Base-by-base conservation (phyloP, 2,888 invertebrate genomes). In the Yponomeuta plumbellus region DNA sequence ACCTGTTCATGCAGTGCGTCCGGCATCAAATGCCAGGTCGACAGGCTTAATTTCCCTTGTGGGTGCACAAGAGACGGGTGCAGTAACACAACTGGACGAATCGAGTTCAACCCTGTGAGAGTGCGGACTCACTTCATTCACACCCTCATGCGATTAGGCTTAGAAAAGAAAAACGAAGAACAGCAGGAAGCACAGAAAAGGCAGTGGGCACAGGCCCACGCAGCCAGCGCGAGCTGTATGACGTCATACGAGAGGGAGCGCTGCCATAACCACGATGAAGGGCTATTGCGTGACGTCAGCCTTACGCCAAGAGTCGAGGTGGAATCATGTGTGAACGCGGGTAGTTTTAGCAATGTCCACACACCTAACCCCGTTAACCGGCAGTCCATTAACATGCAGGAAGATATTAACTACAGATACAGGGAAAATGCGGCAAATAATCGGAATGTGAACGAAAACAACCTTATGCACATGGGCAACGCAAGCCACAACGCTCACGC, bases 11-110 rank as follows among this genome's bases (percentile, higher is more conserved):
- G 99, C 88, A 97, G 97, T 81, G 94, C 96, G 79, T 97, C 97
- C 61, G 98, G 98, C 69, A 99, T 99, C 72, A 98, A 98, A 91
- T 99, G 99, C 84, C 98, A 98, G 93, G 98, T 99, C 66, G 99
- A 99, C 86, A 94, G 99, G 69, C 92, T 97, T 69, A 97, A 97
- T 79, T 99, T 99, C 81, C 99, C 99, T 0, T 99, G 99, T 84
- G 98, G 98, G 13, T 99, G 99, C 85, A 96, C 97, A 2, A 94
- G 97, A 73, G 98, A 98, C 76, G 97, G 97, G 64, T 99, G 99
- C 85, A 95, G 95, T 69, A 99, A 99, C 83, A 94, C 95, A 0
- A 94, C 95, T 62, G 99, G 99, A 5, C 93, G 99, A 70, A 97
- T 99, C 71, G 99, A 99, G 85, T 99, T 99, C 82, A 98, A 98